phyloP scores from a whole-genome alignment of 2,888 invertebrate species.

The Leucophenga montana region DNA sequence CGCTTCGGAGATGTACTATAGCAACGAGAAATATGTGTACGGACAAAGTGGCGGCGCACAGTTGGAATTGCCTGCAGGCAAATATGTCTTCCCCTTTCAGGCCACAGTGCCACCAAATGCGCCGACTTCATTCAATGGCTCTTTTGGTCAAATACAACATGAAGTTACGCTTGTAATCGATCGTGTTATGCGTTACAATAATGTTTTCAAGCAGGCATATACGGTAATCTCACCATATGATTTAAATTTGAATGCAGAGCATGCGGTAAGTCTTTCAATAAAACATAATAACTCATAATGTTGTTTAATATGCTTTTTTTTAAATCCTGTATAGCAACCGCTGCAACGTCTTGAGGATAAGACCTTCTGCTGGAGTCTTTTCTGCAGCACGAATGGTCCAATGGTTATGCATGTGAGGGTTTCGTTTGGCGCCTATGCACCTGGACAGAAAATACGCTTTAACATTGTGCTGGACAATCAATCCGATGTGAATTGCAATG shows the following conservation, averaged over 20 bases:
- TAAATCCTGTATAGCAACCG: slow-evolving; percentile 75
- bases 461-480: slow-evolving; percentile 82
- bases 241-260: slow-evolving; percentile 81
- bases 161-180: slow-evolving; percentile 85
- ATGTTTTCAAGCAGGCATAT: slow-evolving; percentile 85
- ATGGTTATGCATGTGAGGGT: slow-evolving; percentile 78
- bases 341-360: slow-evolving; percentile 81
- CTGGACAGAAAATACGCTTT: slow-evolving; percentile 82
- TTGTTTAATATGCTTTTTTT: slow-evolving; percentile 14
- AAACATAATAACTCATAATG: slow-evolving; percentile 39
- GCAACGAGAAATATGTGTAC: slow-evolving; percentile 68
- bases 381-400: slow-evolving; percentile 83
- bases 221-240: slow-evolving; percentile 86
- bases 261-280: slow-evolving; percentile 75
- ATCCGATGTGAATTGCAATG: slow-evolving; percentile 79
- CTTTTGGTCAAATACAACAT: slow-evolving; percentile 84
- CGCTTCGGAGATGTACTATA: slow-evolving; percentile 68
- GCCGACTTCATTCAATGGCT: slow-evolving; percentile 86
- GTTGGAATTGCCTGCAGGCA: slow-evolving; percentile 81
- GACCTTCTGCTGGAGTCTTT: slow-evolving; percentile 80
- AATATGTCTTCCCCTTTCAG: slow-evolving; percentile 83
- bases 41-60: slow-evolving; percentile 76
- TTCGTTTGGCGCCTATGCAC: slow-evolving; percentile 82
- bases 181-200: slow-evolving; percentile 89
- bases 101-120: slow-evolving; percentile 77